Conservation (phyloP, 1,140 invertebrate genomes). For the Drosophila ficusphila region DNA sequence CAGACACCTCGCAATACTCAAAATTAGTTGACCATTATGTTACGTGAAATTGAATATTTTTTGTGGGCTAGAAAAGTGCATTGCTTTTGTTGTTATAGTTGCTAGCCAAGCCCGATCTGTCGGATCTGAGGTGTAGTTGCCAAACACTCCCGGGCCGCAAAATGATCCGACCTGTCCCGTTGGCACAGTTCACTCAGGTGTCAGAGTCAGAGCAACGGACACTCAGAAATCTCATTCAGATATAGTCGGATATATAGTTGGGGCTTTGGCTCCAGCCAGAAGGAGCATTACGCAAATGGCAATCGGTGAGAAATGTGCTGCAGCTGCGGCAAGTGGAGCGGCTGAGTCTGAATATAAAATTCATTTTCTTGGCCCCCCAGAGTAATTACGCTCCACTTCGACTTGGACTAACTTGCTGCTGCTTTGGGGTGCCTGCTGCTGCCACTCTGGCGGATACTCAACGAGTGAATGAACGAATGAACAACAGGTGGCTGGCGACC, state of each 20-base stretch:
- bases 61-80: neutral
- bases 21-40: slow-evolving; percentile 46
- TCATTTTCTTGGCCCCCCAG: slow-evolving; percentile 27
- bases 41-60: slow-evolving; percentile 48
- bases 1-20: slow-evolving; percentile 6
- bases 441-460: slow-evolving; percentile 53
- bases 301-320: slow-evolving; percentile 45
- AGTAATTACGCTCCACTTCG: slow-evolving; percentile 61
- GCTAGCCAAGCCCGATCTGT: slow-evolving; percentile 27
- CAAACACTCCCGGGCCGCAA: slow-evolving; percentile 39
- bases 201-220: slow-evolving; percentile 54
- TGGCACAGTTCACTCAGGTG: slow-evolving; percentile 67
- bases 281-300: slow-evolving; percentile 57
- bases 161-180: slow-evolving; percentile 46
- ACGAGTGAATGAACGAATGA: slow-evolving; percentile 35
- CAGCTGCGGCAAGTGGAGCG: slow-evolving; percentile 50
- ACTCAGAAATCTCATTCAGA: neutral
- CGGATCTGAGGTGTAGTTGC: slow-evolving; percentile 10
- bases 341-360: slow-evolving; percentile 31
- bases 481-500: slow-evolving; percentile 53
- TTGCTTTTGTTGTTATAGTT: no score
- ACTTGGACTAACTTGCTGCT: slow-evolving; percentile 4
- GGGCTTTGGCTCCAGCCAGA: slow-evolving; percentile 7
- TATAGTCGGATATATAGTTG: neutral
- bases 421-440: slow-evolving; percentile 3